phyloP scores from a whole-genome alignment of 2,888 invertebrate genomes.

The Lycocerus yunnanus region DNA sequence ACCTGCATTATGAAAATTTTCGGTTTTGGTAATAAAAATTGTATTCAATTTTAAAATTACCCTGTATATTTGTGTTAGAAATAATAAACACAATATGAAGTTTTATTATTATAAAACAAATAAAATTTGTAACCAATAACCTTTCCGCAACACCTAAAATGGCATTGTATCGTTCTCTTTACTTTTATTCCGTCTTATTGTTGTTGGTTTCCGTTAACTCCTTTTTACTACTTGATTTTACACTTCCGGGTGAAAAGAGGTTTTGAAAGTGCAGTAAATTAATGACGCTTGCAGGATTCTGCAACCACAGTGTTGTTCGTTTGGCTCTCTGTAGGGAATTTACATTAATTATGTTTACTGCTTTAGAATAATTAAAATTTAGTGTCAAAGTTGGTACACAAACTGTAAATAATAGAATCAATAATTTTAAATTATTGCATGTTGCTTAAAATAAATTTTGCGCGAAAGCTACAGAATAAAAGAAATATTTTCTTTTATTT shows the following conservation, averaged over 20 bases:
- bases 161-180: not conserved
- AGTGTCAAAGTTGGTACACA: constrained; percentile 5
- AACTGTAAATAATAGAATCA: not conserved
- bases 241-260: constrained; percentile 1
- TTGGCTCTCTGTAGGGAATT: constrained; percentile 10
- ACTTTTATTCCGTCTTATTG: constrained; percentile 1
- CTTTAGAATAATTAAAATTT: constrained; percentile 20
- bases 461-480: not conserved
- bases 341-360: constrained; percentile 10
- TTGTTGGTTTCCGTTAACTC: not conserved
- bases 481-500: not conserved
- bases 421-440: not conserved
- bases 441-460: not conserved
- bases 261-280: constrained; percentile 18
- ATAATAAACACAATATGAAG: not conserved
- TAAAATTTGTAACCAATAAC: not conserved
- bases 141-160: not conserved
- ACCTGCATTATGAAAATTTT: too few relatives aligned
- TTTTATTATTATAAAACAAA: not conserved
- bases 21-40: too few relatives aligned
- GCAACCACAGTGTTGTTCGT: constrained; percentile 18
- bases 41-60: too few relatives aligned
- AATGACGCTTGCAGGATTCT: constrained; percentile 23
- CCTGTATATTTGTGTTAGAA: not conserved
- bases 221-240: constrained; percentile 5